Evolutionary conservation across 64 coral and sea anemone genomes (phyloP).

Genomic region (Montipora sp.): DNA sequence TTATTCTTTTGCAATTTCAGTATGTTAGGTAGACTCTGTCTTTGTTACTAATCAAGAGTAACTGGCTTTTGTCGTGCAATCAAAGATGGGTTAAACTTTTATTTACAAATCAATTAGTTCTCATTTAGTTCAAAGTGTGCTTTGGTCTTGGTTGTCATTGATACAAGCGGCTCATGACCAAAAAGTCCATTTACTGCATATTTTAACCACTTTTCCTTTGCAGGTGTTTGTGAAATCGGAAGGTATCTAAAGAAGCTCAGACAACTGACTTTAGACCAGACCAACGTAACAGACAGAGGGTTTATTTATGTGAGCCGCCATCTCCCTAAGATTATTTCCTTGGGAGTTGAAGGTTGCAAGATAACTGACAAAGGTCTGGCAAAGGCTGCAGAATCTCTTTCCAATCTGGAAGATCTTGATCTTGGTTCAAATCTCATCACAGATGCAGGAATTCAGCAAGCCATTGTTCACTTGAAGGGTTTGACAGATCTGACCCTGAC

Average conservation of each 20-base stretch:
- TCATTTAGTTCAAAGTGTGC: too few species aligned
- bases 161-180: too few species aligned
- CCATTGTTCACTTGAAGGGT: conserved; percentile 69
- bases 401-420: conserved; percentile 71
- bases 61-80: too few species aligned
- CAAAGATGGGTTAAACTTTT: too few species aligned
- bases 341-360: conserved; percentile 78
- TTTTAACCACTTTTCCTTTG: background rate
- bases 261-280: conserved; percentile 84
- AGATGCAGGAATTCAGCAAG: conserved; percentile 55
- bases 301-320: conserved; percentile 87
- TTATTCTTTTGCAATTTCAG: too few species aligned
- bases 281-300: conserved; percentile 78
- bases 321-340: conserved; percentile 69
- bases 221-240: conserved; percentile 87
- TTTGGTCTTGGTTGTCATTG: too few species aligned
- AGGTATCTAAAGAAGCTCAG: conserved; percentile 80
- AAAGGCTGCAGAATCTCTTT: conserved; percentile 50
- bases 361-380: conserved; percentile 72
- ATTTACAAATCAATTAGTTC: too few species aligned
- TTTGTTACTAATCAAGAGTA: too few species aligned
- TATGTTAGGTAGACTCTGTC: too few species aligned
- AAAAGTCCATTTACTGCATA: background rate
- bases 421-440: conserved; percentile 70
- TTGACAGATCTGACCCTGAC: conserved; percentile 89